Evolutionary conservation across 1,140 invertebrate species (phyloP).

Genomic region (Drosophila pseudoananassae): DNA sequence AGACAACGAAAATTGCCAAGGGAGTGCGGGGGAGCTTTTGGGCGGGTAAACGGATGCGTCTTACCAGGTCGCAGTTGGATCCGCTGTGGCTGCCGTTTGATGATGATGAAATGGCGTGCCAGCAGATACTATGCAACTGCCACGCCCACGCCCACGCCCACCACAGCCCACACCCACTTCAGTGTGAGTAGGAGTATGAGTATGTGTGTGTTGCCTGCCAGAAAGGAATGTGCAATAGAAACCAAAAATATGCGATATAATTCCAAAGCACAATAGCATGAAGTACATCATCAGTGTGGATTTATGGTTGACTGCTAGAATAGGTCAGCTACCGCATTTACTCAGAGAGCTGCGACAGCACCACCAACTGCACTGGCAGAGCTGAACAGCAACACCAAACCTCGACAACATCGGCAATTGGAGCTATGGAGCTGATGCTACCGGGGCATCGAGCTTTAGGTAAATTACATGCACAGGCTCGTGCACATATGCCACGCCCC

Average conservation of each 20-base stretch:
- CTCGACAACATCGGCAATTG: slow-evolving; percentile 50
- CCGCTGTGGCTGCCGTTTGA: slow-evolving; percentile 60
- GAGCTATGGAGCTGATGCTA: slow-evolving; percentile 38
- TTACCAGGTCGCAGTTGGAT: slow-evolving; percentile 43
- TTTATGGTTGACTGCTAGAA: slow-evolving; percentile 82
- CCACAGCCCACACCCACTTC: not conserved
- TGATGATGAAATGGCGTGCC: slow-evolving; percentile 80
- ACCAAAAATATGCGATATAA: slow-evolving; percentile 83
- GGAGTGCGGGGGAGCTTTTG: slow-evolving; percentile 1
- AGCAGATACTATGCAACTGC: slow-evolving; percentile 52
- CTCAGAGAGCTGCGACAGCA: slow-evolving; percentile 40
- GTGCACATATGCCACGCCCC: slow-evolving; percentile 48
- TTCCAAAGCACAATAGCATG: slow-evolving; percentile 81
- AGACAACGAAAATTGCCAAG: slow-evolving; percentile 60
- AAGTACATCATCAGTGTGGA: slow-evolving; percentile 82
- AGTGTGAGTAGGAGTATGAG: not conserved
- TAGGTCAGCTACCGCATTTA: slow-evolving; percentile 81
- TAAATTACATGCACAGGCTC: slow-evolving; percentile 76
- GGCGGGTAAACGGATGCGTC: slow-evolving; percentile 34
- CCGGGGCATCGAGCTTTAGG: slow-evolving; percentile 65
- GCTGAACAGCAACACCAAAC: not conserved
- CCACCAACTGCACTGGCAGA: slow-evolving; percentile 9
- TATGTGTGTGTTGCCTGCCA: slow-evolving; percentile 53
- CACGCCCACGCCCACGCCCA: slow-evolving; percentile 22
- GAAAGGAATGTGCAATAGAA: slow-evolving; percentile 81